These are phyloP conservation scores for Drosophila greeni DNA, from an alignment of 2,888 invertebrate species.

Conservation along the genomic window DNA sequence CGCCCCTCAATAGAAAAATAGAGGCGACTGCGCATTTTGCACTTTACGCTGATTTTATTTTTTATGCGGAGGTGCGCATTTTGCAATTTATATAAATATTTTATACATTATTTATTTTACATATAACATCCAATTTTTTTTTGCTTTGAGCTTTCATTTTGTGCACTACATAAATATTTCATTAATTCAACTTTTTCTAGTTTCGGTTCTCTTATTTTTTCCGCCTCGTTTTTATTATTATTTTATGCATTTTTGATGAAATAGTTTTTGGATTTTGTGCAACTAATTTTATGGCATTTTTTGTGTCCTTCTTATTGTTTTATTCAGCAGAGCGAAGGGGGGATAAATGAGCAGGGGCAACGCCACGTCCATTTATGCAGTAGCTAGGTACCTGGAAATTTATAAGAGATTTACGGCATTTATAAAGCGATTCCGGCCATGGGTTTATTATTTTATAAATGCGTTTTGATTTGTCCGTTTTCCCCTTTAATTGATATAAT, in stretches of 20 bases:
- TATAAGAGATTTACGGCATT: slow-evolving; percentile 52
- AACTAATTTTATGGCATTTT: slow-evolving; percentile 60
- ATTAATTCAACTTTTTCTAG: slow-evolving; percentile 62
- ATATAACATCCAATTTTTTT: slow-evolving; percentile 49
- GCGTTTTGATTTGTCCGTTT: slow-evolving; percentile 36
- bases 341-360: slow-evolving; percentile 7
- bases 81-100: slow-evolving; percentile 74
- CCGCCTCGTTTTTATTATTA: slow-evolving; percentile 37
- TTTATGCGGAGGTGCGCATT: slow-evolving; percentile 56
- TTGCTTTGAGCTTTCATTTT: slow-evolving; percentile 41
- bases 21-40: slow-evolving; percentile 71
- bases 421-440: slow-evolving; percentile 32
- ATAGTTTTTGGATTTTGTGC: slow-evolving; percentile 62
- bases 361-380: slow-evolving; percentile 41
- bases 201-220: slow-evolving; percentile 42
- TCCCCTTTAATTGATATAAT: neutral
- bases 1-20: slow-evolving; percentile 60
- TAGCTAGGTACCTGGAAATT: slow-evolving; percentile 42
- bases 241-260: slow-evolving; percentile 71
- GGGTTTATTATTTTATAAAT: slow-evolving; percentile 49
- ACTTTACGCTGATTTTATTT: slow-evolving; percentile 48
- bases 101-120: slow-evolving; percentile 73
- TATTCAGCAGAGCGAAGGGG: slow-evolving; percentile 5
- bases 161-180: slow-evolving; percentile 63
- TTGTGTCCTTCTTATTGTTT: slow-evolving; percentile 27